These are phyloP conservation scores for Polymixis lichenea DNA, from an alignment of 2,888 invertebrate species.

Conservation along the genomic window DNA sequence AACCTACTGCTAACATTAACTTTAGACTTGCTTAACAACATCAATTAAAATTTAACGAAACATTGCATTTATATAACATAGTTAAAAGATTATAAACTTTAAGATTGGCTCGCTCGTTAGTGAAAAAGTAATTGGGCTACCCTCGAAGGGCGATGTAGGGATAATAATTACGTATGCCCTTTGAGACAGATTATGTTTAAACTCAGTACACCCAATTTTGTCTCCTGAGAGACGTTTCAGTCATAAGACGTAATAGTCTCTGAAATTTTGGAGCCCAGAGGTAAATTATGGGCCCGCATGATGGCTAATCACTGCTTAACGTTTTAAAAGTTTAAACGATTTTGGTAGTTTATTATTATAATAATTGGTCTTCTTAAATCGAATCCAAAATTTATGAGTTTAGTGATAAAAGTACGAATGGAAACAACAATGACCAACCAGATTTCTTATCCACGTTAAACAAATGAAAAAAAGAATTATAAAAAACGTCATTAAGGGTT, in stretches of 20 bases:
- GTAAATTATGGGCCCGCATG: slow-evolving; percentile 23
- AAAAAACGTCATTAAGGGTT: not conserved
- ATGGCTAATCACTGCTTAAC: slow-evolving; percentile 8
- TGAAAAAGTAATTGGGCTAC: slow-evolving; percentile 49
- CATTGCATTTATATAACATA: not conserved
- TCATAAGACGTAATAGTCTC: slow-evolving; percentile 46
- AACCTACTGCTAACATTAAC: not conserved
- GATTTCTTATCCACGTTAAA: not conserved
- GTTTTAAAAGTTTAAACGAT: slow-evolving; percentile 12
- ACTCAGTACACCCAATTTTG: slow-evolving; percentile 43
- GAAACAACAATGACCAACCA: not conserved
- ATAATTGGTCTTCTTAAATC: not conserved
- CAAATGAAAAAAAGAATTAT: not conserved
- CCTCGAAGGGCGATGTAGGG: slow-evolving; percentile 31
- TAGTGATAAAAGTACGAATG: not conserved
- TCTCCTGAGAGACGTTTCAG: slow-evolving; percentile 36
- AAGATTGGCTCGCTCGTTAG: slow-evolving; percentile 43
- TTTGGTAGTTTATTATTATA: not conserved
- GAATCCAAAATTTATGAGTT: not conserved
- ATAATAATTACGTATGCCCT: slow-evolving; percentile 56
- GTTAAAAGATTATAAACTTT: slow-evolving; percentile 28
- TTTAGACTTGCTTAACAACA: not conserved
- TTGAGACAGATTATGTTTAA: slow-evolving; percentile 62
- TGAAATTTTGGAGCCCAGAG: slow-evolving; percentile 34
- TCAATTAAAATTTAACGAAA: slow-evolving; percentile 6